Evolutionary conservation across 2,888 invertebrate genomes (phyloP), one percentile per base, ranked within the genome.

Genomic region (Arenicola marina): DNA sequence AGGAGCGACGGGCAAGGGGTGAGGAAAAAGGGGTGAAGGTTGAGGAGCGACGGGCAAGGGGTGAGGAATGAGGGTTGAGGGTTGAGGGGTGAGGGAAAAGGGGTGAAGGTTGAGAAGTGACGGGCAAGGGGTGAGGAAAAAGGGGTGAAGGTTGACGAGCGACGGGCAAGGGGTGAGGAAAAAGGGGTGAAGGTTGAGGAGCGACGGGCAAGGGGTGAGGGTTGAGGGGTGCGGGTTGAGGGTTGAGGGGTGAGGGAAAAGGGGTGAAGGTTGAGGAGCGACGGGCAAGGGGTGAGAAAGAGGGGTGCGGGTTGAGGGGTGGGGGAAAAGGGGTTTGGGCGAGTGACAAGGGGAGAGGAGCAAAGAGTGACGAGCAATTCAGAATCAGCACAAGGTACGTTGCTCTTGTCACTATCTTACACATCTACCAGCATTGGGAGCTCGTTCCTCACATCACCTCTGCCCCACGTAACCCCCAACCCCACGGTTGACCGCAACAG

Each of bases 161-260:
- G 38, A 18, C n/a, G 28, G 38, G n/a, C 32, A 26, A 26, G 7
- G 24, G 26, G 45, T 21, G 45, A 56, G 32, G 24, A 26, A 38
- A 55, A n/a, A n/a, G n/a, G 61, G 24, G 15, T 21, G 56, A 45
- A 15, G 28, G 56, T 24, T 32, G 48, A 46, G 29, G 48, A 57
- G 56, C 28, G 51, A 56, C 34, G 26, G 51, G 34, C 21, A 58
- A 43, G 58, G 57, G 34, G 57, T 26, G 29, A 58, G 34, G 51
- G 62, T 15, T 28, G n/a, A 51, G 46, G 51, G 32, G 62, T 31
- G 34, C 3, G 48, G 18, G 29, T 7, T 53, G n/a, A 21, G 18
- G 56, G 31, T 31, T 55, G 53, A 61, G 32, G 38, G 53, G 32
- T 18, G 53, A 46, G 38, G 46, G 18, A 29, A 61, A 46, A 61